Percentiles rank a stretch among this genome's conserved stretches.
These are phyloP conservation scores for Mus caroli DNA, from an alignment of 2,797 vertebrate genomes.

Conservation along the genomic window DNA sequence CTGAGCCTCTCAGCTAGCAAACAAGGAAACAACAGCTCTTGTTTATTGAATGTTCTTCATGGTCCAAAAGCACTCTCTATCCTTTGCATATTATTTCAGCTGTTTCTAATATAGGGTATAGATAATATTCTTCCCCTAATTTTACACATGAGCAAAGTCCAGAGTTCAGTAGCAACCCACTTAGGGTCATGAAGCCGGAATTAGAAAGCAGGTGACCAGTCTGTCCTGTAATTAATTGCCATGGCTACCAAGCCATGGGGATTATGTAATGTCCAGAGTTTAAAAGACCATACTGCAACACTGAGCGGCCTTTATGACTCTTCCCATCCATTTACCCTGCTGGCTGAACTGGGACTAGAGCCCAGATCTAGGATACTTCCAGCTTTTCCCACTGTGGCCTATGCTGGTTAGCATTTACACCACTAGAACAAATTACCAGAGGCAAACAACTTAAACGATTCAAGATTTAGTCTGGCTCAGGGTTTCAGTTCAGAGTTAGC, in stretches of 20 bases:
- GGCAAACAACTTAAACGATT: background rate
- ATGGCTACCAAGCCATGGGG: background rate
- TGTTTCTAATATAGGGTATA: background rate
- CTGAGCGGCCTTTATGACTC: background rate
- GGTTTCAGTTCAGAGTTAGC: background rate
- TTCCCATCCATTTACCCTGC: background rate
- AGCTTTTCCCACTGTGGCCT: background rate
- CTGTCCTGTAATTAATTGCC: background rate
- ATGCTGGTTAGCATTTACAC: background rate
- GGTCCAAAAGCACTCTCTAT: background rate
- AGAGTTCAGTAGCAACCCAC: background rate
- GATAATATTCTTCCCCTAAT: background rate
- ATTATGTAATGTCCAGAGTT: background rate
- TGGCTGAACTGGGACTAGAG: background rate
- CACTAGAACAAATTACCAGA: background rate
- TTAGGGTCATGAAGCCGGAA: background rate
- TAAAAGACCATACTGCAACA: background rate
- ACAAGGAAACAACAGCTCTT: background rate
- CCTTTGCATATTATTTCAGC: background rate
- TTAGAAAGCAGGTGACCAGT: background rate
- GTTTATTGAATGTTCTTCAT: background rate
- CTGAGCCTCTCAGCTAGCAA: background rate
- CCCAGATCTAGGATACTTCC: background rate
- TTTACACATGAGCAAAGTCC: background rate
- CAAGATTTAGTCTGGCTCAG: background rate